These are phyloP conservation scores for Mormyrus proboscirostris DNA, from an alignment of 2,797 vertebrate species.

Conservation along the genomic window DNA sequence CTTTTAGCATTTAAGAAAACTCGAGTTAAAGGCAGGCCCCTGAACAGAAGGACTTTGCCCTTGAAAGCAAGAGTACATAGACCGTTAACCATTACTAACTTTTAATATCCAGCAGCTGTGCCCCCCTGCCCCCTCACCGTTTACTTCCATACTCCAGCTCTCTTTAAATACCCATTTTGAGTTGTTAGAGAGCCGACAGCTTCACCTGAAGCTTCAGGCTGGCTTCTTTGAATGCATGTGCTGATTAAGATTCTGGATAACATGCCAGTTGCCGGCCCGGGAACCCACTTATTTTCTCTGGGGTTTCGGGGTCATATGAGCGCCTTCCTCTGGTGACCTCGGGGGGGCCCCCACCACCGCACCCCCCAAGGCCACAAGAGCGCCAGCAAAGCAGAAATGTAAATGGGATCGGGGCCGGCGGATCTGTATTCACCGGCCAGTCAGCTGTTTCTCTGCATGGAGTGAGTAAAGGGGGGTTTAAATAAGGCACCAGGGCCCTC, in stretches of 20 bases:
- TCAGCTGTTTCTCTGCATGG: slow-evolving; percentile 53
- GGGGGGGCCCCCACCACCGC: neutral
- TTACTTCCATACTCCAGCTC: neutral
- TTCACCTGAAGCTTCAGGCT: neutral
- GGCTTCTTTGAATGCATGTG: neutral
- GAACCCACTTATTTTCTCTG: slow-evolving; percentile 9
- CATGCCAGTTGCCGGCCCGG: neutral
- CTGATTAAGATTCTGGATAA: neutral
- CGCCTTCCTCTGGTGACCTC: neutral
- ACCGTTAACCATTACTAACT: neutral
- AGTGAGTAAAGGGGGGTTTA: slow-evolving; percentile 45
- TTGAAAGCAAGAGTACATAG: neutral
- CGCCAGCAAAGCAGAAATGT: slow-evolving; percentile 35
- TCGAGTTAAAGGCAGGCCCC: neutral
- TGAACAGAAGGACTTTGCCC: neutral
- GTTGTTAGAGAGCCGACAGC: neutral
- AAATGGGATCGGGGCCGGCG: slow-evolving; percentile 52
- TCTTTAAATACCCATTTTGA: neutral
- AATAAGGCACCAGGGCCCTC: slow-evolving; percentile 34
- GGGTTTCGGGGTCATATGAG: slow-evolving; percentile 30
- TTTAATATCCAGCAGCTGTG: neutral
- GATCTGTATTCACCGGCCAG: slow-evolving; percentile 44
- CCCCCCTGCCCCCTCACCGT: neutral
- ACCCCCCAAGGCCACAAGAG: neutral
- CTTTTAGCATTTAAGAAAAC: neutral